Evolutionary conservation across 1,140 invertebrate species (phyloP), one percentile per base, ranked within the genome.

Genomic region (Oreohelix idahoensis): DNA sequence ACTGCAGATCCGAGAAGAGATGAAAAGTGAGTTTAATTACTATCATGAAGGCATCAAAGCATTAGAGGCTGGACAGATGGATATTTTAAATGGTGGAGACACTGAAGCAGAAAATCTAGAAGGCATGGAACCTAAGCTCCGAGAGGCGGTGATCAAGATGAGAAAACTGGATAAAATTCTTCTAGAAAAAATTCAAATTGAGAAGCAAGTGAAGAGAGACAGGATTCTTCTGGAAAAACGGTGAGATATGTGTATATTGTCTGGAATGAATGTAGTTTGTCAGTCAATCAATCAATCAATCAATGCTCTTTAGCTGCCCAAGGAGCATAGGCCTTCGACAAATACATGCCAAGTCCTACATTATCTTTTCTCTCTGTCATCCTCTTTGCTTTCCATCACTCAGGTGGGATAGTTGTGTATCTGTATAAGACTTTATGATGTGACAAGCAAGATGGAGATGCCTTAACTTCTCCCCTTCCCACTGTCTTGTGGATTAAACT

Each of bases 131-230:
- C 92, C 91, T 8, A 87, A 89, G 63, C 71, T 92, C 29, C 88
- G 84, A 77, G 90, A 89, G 76, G 92, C 90, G 35, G 87, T 90
- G 42, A 82, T 90, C 26, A 91, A 92, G 78, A 92, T 92, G 91
- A 87, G 89, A 79, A 92, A 92, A 85, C 84, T 91, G 23, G 92
- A 92, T 83, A 88, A 88, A 84, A 91, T 92, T 78, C 84, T 92
- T 45, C 70, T 87, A n/a, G 90, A 91, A 77, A 89, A 89, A 70
- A 82, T 90, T 35, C 90, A 88, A 83, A 81, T 86, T 84, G 92
- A 92, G 81, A 90, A 86, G 58, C 87, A 89, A 84, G 91, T 92
- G 0, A 92, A 92, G 83, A 87, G 87, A 74, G 89, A 92, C 26
- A 89, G 92, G 76, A 88, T 92, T 38, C 58, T 90, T 17, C 85